Conservation (phyloP, 2,797 vertebrate species). For the Tadarida brasiliensis region DNA sequence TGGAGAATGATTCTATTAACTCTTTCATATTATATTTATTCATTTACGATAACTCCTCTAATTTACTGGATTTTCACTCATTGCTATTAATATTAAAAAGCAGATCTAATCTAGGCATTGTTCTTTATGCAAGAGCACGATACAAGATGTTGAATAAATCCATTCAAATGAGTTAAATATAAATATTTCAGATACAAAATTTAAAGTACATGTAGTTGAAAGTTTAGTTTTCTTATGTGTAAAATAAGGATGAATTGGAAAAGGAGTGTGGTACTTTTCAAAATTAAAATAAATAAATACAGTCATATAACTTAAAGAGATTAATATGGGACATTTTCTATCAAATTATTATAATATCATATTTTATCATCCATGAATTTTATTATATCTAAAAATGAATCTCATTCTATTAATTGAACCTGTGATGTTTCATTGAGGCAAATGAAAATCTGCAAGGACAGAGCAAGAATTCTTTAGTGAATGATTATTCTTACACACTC, state of each 20-base stretch:
- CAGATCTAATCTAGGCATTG: not conserved
- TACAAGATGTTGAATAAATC: not conserved
- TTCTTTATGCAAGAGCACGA: not conserved
- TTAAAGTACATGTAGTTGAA: not conserved
- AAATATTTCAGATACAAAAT: not conserved
- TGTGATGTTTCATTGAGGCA: not conserved
- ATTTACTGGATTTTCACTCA: not conserved
- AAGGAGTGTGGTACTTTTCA: not conserved
- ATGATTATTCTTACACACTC: not conserved
- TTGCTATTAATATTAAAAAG: not conserved
- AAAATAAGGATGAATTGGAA: not conserved
- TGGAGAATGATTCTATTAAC: not conserved
- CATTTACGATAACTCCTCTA: not conserved
- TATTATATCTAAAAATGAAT: not conserved
- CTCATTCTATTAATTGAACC: not conserved
- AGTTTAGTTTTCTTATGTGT: not conserved
- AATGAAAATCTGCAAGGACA: conserved; percentile 27
- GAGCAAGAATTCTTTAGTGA: not conserved
- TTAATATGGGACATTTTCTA: not conserved
- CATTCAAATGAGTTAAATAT: not conserved
- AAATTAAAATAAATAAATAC: conserved; percentile 43
- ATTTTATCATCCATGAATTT: not conserved
- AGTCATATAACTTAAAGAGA: conserved; percentile 14
- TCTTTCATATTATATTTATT: not conserved
- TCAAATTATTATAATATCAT: not conserved